Evolutionary conservation across 2,888 invertebrate genomes (phyloP).

Genomic region (Phymatocera aterrima): DNA sequence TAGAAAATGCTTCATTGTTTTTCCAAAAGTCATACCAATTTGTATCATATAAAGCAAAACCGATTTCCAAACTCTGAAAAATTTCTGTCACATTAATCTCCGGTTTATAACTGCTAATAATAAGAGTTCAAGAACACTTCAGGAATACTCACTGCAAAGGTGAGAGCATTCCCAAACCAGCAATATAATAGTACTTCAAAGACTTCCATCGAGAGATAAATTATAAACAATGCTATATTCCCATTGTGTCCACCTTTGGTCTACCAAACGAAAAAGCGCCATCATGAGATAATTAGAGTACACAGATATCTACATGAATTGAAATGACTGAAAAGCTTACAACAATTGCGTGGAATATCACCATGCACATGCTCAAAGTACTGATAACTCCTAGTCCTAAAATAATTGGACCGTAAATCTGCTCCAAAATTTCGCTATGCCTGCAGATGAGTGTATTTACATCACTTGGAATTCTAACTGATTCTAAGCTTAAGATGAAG

Average conservation of each 20-base stretch:
- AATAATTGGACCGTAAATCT: slow-evolving; percentile 28
- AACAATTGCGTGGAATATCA: slow-evolving; percentile 30
- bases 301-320: neutral
- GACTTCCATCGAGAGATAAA: slow-evolving; percentile 29
- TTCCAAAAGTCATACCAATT: neutral
- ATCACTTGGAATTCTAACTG: neutral
- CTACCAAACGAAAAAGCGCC: neutral
- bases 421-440: slow-evolving; percentile 21
- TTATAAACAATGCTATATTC: slow-evolving; percentile 20
- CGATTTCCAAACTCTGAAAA: slow-evolving; percentile 20
- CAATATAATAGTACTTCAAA: slow-evolving; percentile 35
- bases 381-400: slow-evolving; percentile 34
- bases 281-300: neutral
- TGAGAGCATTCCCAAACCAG: slow-evolving; percentile 28
- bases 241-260: slow-evolving; percentile 30
- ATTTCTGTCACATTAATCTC: neutral
- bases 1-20: neutral
- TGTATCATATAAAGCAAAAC: slow-evolving; percentile 2
- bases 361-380: slow-evolving; percentile 38
- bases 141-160: slow-evolving; percentile 4
- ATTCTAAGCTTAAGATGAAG: neutral
- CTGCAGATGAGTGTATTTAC: neutral
- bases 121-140: too few species aligned
- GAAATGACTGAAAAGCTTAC: slow-evolving; percentile 6
- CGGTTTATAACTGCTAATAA: neutral